These are phyloP conservation scores for Pampus argenteus DNA, from an alignment of 2,797 vertebrate genomes.

Conservation along the genomic window DNA sequence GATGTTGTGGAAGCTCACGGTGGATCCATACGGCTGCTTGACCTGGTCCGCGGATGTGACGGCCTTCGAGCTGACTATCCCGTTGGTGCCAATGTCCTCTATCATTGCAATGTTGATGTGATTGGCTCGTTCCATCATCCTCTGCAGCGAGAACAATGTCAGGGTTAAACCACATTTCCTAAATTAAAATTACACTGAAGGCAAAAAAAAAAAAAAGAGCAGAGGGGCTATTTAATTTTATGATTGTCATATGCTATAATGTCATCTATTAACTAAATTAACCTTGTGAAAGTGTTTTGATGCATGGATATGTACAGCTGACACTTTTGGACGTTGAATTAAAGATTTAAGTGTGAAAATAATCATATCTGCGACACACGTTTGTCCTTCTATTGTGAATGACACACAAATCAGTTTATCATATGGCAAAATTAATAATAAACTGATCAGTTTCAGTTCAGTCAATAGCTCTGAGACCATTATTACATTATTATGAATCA, in stretches of 20 bases:
- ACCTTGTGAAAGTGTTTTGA: background rate
- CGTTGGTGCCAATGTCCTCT: slow-evolving; percentile 71
- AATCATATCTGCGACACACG: background rate
- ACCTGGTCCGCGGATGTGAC: slow-evolving; percentile 17
- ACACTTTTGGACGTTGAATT: too few relatives aligned
- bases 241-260: too few relatives aligned
- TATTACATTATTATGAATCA: background rate
- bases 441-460: background rate
- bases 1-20: slow-evolving; percentile 86
- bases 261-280: too few relatives aligned
- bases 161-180: background rate
- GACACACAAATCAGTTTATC: background rate
- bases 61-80: slow-evolving; percentile 53
- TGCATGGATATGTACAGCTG: background rate
- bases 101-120: slow-evolving; percentile 78
- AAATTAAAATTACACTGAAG: background rate
- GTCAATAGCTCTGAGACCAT: background rate
- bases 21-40: slow-evolving; percentile 67
- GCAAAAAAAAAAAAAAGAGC: background rate
- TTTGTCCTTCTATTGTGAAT: background rate
- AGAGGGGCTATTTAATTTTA: too few relatives aligned
- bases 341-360: background rate
- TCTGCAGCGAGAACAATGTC: slow-evolving; percentile 3
- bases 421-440: background rate
- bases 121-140: slow-evolving; percentile 62